These are phyloP conservation scores for Cyanocitta stelleri DNA, from an alignment of 2,113 vertebrate species.

Conservation along the genomic window DNA sequence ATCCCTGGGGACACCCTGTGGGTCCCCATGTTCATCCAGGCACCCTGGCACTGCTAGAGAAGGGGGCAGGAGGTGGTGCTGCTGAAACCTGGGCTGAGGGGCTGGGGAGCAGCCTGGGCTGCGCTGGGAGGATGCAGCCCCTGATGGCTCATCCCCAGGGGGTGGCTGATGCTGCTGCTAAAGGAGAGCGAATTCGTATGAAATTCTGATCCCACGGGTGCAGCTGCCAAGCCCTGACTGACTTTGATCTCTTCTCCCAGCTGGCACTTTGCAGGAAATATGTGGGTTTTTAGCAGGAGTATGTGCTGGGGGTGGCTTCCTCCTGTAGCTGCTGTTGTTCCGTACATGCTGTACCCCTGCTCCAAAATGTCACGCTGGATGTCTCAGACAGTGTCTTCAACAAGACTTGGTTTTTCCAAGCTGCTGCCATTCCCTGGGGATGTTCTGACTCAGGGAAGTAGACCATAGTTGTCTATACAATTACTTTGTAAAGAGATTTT, in stretches of 20 bases:
- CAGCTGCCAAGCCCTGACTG: not conserved
- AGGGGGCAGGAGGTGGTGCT: not conserved
- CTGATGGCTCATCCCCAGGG: not conserved
- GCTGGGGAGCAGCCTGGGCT: not conserved
- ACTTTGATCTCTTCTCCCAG: not conserved
- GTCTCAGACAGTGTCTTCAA: not conserved
- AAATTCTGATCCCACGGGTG: not conserved
- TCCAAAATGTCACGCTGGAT: not conserved
- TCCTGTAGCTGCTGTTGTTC: not conserved
- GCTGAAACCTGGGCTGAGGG: not conserved
- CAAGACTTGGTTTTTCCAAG: not conserved
- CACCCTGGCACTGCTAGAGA: not conserved
- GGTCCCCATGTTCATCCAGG: rapidly evolving
- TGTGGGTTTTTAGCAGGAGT: not conserved
- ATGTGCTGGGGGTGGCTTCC: not conserved
- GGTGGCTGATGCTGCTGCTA: not conserved
- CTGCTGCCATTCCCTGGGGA: not conserved
- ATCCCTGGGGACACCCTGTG: rapidly evolving
- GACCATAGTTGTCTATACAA: not conserved
- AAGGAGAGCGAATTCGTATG: rapidly evolving
- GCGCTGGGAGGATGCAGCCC: not conserved
- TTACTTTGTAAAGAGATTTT: not conserved
- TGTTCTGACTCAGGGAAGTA: not conserved
- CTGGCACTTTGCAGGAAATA: not conserved
- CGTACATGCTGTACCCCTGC: not conserved